A percentile compares a stretch with the other conserved stretches of the same genome.
Evolutionary conservation across 2,888 invertebrate species (phyloP).

Genomic region (Tachystola acroxantha): DNA sequence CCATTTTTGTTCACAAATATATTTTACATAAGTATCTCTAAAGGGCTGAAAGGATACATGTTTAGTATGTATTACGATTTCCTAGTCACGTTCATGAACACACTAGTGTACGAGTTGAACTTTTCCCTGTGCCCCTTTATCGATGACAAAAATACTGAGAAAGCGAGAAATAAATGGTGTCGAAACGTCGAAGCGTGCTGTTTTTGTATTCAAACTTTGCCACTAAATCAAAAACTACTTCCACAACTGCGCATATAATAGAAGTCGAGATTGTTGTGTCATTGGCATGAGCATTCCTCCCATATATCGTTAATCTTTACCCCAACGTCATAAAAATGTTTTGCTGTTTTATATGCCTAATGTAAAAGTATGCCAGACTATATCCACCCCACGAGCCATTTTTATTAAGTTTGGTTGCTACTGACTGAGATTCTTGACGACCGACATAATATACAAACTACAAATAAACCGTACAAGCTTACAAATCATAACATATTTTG

Average conservation of each 20-base stretch:
- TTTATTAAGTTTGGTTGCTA: too few species aligned
- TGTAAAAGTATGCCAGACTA: constrained; percentile 17
- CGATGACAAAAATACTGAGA: constrained; percentile 41
- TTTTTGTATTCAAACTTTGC: constrained; percentile 52
- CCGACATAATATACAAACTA: too few species aligned
- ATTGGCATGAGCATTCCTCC: constrained; percentile 12
- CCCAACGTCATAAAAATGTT: constrained; percentile 19
- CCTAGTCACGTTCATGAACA: constrained; percentile 43
- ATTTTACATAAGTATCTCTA: too few species aligned
- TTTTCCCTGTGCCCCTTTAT: constrained; percentile 39
- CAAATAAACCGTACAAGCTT: too few species aligned
- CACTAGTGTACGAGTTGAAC: constrained; percentile 44
- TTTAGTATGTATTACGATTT: constrained; percentile 21
- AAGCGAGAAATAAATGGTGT: constrained; percentile 52
- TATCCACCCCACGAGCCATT: too few species aligned
- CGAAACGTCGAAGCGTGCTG: constrained; percentile 40
- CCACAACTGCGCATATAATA: constrained; percentile 19
- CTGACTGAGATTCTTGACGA: too few species aligned
- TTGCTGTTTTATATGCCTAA: constrained; percentile 9
- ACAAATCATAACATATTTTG: too few species aligned
- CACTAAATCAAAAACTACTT: constrained; percentile 54
- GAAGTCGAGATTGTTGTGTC: constrained; percentile 17
- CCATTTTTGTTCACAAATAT: too few species aligned
- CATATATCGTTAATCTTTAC: constrained; percentile 17
- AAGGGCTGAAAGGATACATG: neutral